A percentile compares a stretch with the other conserved stretches of the same genome.
phyloP scores from a whole-genome alignment of 1,140 invertebrate genomes.

The Camponotus floridanus region DNA sequence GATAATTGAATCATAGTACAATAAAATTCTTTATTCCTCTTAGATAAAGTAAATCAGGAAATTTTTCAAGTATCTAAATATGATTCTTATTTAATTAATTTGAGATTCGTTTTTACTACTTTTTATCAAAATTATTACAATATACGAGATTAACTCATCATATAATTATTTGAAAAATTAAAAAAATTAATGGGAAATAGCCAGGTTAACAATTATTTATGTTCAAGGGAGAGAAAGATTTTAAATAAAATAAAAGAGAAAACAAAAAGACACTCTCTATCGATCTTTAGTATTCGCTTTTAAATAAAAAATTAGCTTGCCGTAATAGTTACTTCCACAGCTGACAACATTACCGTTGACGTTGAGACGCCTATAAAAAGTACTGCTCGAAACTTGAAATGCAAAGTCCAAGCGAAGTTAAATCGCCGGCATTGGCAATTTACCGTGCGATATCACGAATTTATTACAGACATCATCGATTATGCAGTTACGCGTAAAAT shows the following conservation, averaged over 20 bases:
- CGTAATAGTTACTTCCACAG: not conserved
- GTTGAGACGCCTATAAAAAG: conserved; percentile 24
- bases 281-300: conserved; percentile 8
- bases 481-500: conserved; percentile 69
- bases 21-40: conserved; percentile 10
- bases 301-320: conserved; percentile 1
- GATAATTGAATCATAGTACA: not conserved
- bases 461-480: conserved; percentile 70
- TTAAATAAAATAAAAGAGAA: not conserved
- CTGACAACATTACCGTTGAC: not conserved
- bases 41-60: not conserved
- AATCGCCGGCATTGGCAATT: conserved; percentile 49
- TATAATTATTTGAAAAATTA: not conserved
- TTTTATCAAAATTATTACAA: not conserved
- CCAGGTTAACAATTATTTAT: not conserved
- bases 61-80: not conserved
- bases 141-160: not conserved
- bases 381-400: not conserved
- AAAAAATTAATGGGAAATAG: not conserved
- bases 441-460: conserved; percentile 58
- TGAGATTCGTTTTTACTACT: not conserved
- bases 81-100: not conserved
- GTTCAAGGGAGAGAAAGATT: too few species aligned
- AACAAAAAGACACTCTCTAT: not conserved
- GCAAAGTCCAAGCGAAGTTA: conserved; percentile 1